These are phyloP conservation scores for Villa cingulata DNA, from an alignment of 2,888 invertebrate genomes.

Conservation along the genomic window DNA sequence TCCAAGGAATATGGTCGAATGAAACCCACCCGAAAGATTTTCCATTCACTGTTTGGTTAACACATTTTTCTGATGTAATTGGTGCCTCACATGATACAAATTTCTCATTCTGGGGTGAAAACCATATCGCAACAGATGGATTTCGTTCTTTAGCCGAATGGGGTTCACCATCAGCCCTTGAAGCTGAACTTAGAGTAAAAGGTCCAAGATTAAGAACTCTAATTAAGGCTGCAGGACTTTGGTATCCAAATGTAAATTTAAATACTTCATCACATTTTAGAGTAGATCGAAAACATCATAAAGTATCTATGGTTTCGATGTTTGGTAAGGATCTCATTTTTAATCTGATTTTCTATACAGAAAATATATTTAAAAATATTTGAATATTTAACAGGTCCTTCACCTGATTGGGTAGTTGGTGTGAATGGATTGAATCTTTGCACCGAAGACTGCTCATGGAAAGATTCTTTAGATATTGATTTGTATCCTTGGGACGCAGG, in stretches of 20 bases:
- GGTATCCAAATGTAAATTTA: slow-evolving; percentile 76
- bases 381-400: slow-evolving; percentile 51
- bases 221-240: slow-evolving; percentile 78
- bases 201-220: slow-evolving; percentile 66
- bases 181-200: slow-evolving; percentile 76
- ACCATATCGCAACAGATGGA: slow-evolving; percentile 74
- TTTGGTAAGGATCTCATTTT: slow-evolving; percentile 48
- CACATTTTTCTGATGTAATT: slow-evolving; percentile 94
- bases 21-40: slow-evolving; percentile 94
- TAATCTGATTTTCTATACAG: background rate
- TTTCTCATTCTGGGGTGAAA: slow-evolving; percentile 85
- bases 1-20: slow-evolving; percentile 90
- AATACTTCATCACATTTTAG: slow-evolving; percentile 70
- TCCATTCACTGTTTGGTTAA: slow-evolving; percentile 77
- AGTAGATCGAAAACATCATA: slow-evolving; percentile 71
- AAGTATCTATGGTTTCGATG: slow-evolving; percentile 79
- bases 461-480: slow-evolving; percentile 66
- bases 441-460: slow-evolving; percentile 80
- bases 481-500: slow-evolving; percentile 93
- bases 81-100: slow-evolving; percentile 85
- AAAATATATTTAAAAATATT: no score
- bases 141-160: slow-evolving; percentile 55
- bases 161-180: slow-evolving; percentile 76
- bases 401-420: slow-evolving; percentile 97
- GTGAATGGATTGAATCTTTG: slow-evolving; percentile 82